These are phyloP conservation scores for Nomada ferruginata DNA, from an alignment of 2,888 invertebrate genomes.

Conservation along the genomic window DNA sequence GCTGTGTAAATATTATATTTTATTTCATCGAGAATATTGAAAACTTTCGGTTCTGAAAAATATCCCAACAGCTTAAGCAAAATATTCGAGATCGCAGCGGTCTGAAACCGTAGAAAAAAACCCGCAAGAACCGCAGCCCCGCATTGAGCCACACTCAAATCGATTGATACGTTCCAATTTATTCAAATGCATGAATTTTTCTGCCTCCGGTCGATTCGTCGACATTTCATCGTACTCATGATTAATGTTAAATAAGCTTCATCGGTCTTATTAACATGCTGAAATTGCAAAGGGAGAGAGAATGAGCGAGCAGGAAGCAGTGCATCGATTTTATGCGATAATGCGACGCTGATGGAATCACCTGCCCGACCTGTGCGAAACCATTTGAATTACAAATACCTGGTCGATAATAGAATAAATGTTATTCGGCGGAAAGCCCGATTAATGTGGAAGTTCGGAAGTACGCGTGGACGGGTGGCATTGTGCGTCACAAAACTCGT, in stretches of 20 bases:
- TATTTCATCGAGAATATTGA: too few relatives aligned
- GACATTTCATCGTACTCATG: slow-evolving; percentile 1
- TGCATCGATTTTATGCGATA: slow-evolving; percentile 61
- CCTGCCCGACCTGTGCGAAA: slow-evolving; percentile 41
- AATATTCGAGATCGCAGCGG: too few relatives aligned
- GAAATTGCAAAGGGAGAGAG: slow-evolving; percentile 22
- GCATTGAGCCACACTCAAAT: background rate
- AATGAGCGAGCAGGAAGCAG: background rate
- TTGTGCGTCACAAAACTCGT: slow-evolving; percentile 49
- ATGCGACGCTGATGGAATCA: slow-evolving; percentile 59
- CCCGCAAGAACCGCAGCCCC: too few relatives aligned
- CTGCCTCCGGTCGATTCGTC: background rate
- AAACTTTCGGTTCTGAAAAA: too few relatives aligned
- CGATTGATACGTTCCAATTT: background rate
- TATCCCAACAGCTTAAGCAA: too few relatives aligned
- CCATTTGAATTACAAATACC: slow-evolving; percentile 72
- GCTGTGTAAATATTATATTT: too few relatives aligned
- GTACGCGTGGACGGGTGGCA: slow-evolving; percentile 18
- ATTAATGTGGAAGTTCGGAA: slow-evolving; percentile 62
- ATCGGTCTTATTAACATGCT: slow-evolving; percentile 32
- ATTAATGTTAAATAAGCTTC: slow-evolving; percentile 43
- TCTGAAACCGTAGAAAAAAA: too few relatives aligned
- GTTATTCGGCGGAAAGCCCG: slow-evolving; percentile 59
- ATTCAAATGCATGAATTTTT: background rate
- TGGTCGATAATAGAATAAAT: slow-evolving; percentile 70